Evolutionary conservation across 1,140 invertebrate genomes (phyloP), one percentile per base, ranked within the genome.

Genomic region (Scaptomyza graminum): DNA sequence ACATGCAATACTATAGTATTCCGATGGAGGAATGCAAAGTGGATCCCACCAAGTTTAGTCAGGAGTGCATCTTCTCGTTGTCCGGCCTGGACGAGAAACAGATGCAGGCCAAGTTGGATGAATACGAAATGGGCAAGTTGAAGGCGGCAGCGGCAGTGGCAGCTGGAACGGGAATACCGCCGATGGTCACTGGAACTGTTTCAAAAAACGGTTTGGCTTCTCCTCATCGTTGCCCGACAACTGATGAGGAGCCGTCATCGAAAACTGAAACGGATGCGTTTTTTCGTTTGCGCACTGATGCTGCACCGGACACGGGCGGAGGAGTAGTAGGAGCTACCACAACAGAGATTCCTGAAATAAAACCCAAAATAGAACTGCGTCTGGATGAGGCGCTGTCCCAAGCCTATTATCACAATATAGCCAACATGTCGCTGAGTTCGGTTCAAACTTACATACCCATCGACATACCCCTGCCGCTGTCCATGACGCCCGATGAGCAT

Each of bases 401-500:
- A 63, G 82, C 90, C 1, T 90, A 83, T 3, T 82, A 91, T 22
- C 89, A 91, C 55, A 91, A 95, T 92, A 82, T 95, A 93, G 57
- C 94, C 93, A 69, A 94, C 90, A 85, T 94, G 93, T 92, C 93
- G 90, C 16, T 93, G 71, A 84, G 83, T 51, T 90, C 91, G 52
- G 79, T 94, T 1, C 93, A 93, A 1, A 93, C 93, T 9, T 95
- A 95, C 63, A 94, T 95, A 22, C 94, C 94, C 34, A 96, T 95
- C 72, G 95, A 96, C 71, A 95, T 95, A 79, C 95, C 95, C 0
- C 94, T 95, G 11, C 96, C 96, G 0, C 92, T 96, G 47, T 94
- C 96, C 78, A 94, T 96, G 91, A 95, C 95, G 1, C 93, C 94
- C 1, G 96, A 96, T 44, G 96, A 97, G 92, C 93, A 95, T 68